A percentile compares a stretch with the other conserved stretches of the same genome.
Conservation (phyloP, 2,888 invertebrate species). For the Nomada lathburiana region DNA sequence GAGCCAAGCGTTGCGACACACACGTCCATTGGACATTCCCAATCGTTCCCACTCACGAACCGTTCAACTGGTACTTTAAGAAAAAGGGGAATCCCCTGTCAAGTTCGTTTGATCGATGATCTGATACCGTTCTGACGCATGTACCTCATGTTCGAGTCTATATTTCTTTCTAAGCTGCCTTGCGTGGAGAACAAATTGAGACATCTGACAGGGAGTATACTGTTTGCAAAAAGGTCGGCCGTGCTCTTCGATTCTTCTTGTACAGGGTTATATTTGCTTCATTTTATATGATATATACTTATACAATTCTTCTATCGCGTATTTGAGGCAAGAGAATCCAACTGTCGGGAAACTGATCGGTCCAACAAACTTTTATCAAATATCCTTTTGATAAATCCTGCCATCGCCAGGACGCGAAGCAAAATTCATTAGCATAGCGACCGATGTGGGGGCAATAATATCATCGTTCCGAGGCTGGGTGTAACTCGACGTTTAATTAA, state of each 20-base stretch:
- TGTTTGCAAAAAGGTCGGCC: no score
- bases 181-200: background rate
- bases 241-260: no score
- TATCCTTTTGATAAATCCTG: slow-evolving; percentile 18
- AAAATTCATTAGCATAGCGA: slow-evolving; percentile 45
- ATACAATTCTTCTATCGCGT: no score
- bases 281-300: no score
- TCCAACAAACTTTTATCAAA: background rate
- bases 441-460: slow-evolving; percentile 40
- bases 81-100: no score
- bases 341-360: background rate
- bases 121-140: background rate
- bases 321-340: background rate
- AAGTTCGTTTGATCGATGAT: background rate
- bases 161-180: background rate
- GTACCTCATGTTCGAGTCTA: background rate
- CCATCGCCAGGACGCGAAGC: slow-evolving; percentile 5
- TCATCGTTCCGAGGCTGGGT: slow-evolving; percentile 33
- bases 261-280: no score
- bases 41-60: slow-evolving; percentile 34
- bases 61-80: slow-evolving; percentile 3
- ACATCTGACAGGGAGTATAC: no score
- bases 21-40: slow-evolving; percentile 46
- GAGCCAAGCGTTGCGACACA: slow-evolving; percentile 58
- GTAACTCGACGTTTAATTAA: slow-evolving; percentile 59